These are phyloP conservation scores for Scaptodrosophila latifasciaeformis DNA, from an alignment of 2,888 invertebrate genomes.

Conservation along the genomic window DNA sequence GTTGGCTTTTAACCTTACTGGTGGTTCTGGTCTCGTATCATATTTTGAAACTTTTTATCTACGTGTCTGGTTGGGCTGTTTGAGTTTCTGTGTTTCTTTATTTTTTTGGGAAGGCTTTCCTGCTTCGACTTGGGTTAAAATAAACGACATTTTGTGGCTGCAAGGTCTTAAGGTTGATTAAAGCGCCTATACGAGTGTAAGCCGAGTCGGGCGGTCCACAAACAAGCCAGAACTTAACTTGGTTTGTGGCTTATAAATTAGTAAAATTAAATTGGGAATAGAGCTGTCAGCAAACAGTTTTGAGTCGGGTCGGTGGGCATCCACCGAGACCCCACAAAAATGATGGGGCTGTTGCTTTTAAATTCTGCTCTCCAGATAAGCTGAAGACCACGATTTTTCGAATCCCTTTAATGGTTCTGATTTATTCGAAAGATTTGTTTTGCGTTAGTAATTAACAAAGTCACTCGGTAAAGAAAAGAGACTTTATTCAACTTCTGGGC, in stretches of 20 bases:
- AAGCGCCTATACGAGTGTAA: conserved; percentile 44
- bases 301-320: conserved; percentile 43
- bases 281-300: conserved; percentile 58
- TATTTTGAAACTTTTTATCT: conserved; percentile 35
- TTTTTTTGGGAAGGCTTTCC: too few relatives aligned
- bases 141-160: conserved; percentile 43
- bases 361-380: conserved; percentile 28
- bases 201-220: background rate
- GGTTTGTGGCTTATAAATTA: conserved; percentile 57
- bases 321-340: background rate
- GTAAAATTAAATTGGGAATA: conserved; percentile 59
- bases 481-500: too few relatives aligned
- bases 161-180: conserved; percentile 40
- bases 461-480: too few relatives aligned
- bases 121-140: too few relatives aligned
- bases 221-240: too few relatives aligned
- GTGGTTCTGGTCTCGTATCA: background rate
- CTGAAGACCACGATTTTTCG: too few relatives aligned
- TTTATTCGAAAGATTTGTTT: too few relatives aligned
- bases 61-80: conserved; percentile 36
- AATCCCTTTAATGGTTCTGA: too few relatives aligned
- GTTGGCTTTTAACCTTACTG: background rate
- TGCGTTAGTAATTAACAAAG: too few relatives aligned
- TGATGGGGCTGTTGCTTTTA: conserved; percentile 1
- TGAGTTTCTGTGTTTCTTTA: conserved; percentile 26